Evolutionary conservation across 2,888 invertebrate genomes (phyloP), one percentile per base, ranked within the genome.

Genomic region (Xestia ashworthii): DNA sequence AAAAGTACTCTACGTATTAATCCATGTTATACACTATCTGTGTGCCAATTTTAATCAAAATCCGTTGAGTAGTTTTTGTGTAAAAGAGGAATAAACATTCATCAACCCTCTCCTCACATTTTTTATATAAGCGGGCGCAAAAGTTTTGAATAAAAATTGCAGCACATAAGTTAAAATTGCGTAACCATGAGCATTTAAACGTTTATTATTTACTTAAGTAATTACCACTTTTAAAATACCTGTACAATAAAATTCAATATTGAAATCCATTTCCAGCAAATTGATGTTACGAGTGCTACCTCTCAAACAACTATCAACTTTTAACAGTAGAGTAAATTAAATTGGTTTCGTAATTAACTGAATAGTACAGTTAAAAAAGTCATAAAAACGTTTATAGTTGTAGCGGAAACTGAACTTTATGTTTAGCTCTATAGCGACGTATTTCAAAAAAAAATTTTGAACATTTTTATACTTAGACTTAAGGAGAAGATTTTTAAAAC

Each of bases 371-470:
- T 16, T 58, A 0, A 5, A 58, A 58, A 14, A 25, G 3, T 3
- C 25, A 25, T 58, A 2, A 25, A 25, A 25, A 8, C 5, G 5
- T 14, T 58, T 58, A 12, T 14, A 9, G 9, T 5, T 25, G 12
- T 55, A 25, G 58, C 6, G 25, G 25, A 58, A 58, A 12, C n/a
- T 58, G 25, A 5, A n/a, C 55, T 58, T 58, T 25, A 58, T 25
- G 5, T 25, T 12, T 14, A 12, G 5, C 14, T 25, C 0, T 0
- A 0, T 25, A 58, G 5, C 5, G 5, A 25, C 5, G 58, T n/a
- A 25, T 55, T 25, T 25, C 25, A 25, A 14, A 58, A 58, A 25
- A 25, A 5, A 5, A 14, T 12, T 25, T 55, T n/a, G 1, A n/a
- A n/a, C n/a, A 12, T 9, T 12, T n/a, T 55, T 25, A n/a, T 5